phyloP scores from a whole-genome alignment of 2,888 invertebrate genomes.

The Drosophila eohydei region DNA sequence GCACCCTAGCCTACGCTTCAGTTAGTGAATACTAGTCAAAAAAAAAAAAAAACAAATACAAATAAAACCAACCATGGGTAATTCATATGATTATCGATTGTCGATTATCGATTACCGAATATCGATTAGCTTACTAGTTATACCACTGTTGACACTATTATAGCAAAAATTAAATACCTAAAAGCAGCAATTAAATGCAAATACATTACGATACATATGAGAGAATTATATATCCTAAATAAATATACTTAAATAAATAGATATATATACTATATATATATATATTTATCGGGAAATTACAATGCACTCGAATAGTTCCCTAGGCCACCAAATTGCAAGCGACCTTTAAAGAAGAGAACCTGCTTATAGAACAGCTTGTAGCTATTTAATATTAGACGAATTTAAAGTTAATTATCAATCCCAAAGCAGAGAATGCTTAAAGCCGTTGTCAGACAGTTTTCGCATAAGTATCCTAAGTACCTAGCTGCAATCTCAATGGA shows the following conservation, averaged over 20 bases:
- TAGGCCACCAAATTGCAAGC: constrained; percentile 50
- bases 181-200: constrained; percentile 48
- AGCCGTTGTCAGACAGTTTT: constrained; percentile 37
- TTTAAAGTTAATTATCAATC: constrained; percentile 58
- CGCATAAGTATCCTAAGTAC: constrained; percentile 28
- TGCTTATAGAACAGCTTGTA: constrained; percentile 67
- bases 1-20: constrained; percentile 71
- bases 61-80: constrained; percentile 6
- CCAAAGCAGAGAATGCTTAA: constrained; percentile 5
- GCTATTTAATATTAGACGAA: constrained; percentile 74
- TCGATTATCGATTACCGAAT: constrained; percentile 47
- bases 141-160: constrained; percentile 73
- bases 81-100: constrained; percentile 33
- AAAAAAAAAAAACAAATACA: background rate
- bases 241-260: constrained; percentile 33
- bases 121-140: constrained; percentile 58
- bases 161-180: constrained; percentile 39
- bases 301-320: constrained; percentile 35
- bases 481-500: constrained; percentile 29
- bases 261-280: constrained; percentile 26
- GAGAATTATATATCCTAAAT: constrained; percentile 33
- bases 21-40: constrained; percentile 58
- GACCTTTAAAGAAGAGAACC: constrained; percentile 63
- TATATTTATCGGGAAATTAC: constrained; percentile 10
- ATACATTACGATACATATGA: constrained; percentile 44